These are phyloP conservation scores for Actinostola sp. DNA, from an alignment of 92 coral and sea anemone species.

Conservation along the genomic window DNA sequence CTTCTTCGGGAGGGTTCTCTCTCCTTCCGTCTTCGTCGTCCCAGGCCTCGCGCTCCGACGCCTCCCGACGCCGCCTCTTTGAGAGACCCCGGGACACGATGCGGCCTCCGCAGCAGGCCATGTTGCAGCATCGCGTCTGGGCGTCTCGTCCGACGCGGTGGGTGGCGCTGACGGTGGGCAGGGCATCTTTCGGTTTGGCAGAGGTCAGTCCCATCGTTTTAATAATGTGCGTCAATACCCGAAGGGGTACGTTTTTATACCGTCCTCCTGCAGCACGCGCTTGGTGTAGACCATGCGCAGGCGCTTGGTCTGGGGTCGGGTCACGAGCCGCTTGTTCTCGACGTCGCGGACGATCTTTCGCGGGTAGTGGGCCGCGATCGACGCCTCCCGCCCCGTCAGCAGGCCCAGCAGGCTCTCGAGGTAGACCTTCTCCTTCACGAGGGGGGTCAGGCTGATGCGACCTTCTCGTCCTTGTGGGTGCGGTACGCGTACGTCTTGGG, in stretches of 20 bases:
- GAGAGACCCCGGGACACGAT: neutral
- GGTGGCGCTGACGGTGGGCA: too few relatives aligned
- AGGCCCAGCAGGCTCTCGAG: neutral
- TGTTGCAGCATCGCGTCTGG: neutral
- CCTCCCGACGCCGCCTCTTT: neutral
- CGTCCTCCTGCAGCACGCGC: neutral
- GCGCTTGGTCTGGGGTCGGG: neutral
- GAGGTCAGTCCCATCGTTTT: neutral
- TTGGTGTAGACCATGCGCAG: constrained; percentile 13
- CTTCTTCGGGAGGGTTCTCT: too few relatives aligned
- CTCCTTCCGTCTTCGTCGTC: neutral
- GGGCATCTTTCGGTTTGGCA: too few relatives aligned
- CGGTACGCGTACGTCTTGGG: constrained; percentile 25
- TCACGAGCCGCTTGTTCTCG: neutral
- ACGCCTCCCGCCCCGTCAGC: neutral
- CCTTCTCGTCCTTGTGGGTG: neutral
- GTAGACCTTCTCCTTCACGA: neutral
- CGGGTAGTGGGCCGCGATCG: neutral
- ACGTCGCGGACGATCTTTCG: constrained; percentile 9
- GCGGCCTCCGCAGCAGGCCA: neutral
- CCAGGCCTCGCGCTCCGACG: too few relatives aligned
- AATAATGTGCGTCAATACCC: neutral
- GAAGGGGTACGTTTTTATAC: constrained; percentile 6
- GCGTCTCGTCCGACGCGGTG: neutral
- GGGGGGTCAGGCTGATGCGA: neutral